These are phyloP conservation scores for Solenopsis invicta DNA, from an alignment of 1,140 invertebrate genomes.

Conservation along the genomic window DNA sequence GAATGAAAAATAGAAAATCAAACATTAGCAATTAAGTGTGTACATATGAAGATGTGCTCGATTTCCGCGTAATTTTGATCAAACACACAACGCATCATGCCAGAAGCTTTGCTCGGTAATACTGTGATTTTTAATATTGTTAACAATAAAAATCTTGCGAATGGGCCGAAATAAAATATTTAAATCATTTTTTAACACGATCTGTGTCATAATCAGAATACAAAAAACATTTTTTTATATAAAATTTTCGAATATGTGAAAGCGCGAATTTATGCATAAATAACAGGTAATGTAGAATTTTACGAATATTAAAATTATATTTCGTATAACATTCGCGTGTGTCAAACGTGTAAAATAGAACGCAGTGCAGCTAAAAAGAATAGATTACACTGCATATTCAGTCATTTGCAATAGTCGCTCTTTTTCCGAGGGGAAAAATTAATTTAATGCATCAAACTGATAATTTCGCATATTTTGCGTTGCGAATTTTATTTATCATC, in stretches of 20 bases:
- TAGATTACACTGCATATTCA: not conserved
- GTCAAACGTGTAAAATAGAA: not conserved
- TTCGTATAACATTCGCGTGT: not conserved
- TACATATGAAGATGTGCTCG: no score
- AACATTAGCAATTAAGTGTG: no score
- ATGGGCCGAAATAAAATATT: not conserved
- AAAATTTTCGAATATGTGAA: not conserved
- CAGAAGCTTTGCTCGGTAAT: no score
- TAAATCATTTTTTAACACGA: not conserved
- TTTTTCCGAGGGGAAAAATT: not conserved
- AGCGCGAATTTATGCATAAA: not conserved
- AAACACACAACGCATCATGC: no score
- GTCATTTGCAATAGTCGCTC: not conserved
- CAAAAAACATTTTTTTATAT: not conserved
- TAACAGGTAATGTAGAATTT: not conserved
- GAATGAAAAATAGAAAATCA: no score
- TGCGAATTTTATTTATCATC: not conserved
- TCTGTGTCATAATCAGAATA: not conserved
- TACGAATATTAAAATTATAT: conserved; percentile 5
- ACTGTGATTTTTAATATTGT: no score
- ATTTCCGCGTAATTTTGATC: no score
- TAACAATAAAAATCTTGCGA: no score
- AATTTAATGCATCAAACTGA: not conserved
- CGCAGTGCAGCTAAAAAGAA: not conserved
- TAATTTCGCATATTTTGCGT: not conserved